Percentiles rank a stretch among this genome's conserved stretches.
Evolutionary conservation across 1,140 invertebrate genomes (phyloP).

Genomic region (Ditylenchus dipsaci): DNA sequence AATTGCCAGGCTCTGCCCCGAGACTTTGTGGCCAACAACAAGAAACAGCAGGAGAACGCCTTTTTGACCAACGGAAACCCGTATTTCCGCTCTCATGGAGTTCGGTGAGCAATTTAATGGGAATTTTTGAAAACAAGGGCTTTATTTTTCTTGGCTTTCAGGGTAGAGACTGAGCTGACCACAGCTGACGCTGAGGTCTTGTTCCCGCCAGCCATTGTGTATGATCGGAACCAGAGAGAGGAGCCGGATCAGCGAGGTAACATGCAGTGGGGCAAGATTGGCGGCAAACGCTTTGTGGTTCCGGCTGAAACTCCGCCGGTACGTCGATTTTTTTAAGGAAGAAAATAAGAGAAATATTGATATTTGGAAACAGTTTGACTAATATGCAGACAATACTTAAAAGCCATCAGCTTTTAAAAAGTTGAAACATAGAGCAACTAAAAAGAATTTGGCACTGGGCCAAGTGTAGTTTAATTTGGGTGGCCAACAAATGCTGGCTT

Average conservation of each 20-base stretch:
- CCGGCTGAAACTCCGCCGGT: too few species aligned
- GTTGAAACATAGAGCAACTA: too few species aligned
- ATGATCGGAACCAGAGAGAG: slow-evolving; percentile 6
- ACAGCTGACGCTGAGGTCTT: slow-evolving; percentile 11
- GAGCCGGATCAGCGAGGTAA: slow-evolving; percentile 7
- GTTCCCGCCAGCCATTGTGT: slow-evolving; percentile 19
- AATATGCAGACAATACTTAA: too few species aligned
- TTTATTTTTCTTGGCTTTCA: slow-evolving; percentile 10
- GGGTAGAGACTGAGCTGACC: slow-evolving; percentile 10
- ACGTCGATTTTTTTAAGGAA: too few species aligned
- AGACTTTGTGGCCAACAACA: slow-evolving; percentile 8
- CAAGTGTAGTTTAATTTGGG: too few species aligned
- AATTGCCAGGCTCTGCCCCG: slow-evolving; percentile 21
- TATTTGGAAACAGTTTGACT: too few species aligned
- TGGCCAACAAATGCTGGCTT: too few species aligned
- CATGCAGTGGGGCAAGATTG: neutral
- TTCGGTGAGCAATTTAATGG: slow-evolving; percentile 9
- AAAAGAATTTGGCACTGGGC: too few species aligned
- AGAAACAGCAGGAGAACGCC: slow-evolving; percentile 14
- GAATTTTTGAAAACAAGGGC: slow-evolving; percentile 9
- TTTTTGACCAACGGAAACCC: slow-evolving; percentile 18
- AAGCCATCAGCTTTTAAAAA: too few species aligned
- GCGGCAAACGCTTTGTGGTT: too few species aligned
- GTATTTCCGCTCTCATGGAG: slow-evolving; percentile 19
- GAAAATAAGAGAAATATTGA: too few species aligned